A percentile compares a stretch with the other conserved stretches of the same genome.
Evolutionary conservation across 2,797 vertebrate genomes (phyloP).

Genomic region (Phylloscopus collybita): DNA sequence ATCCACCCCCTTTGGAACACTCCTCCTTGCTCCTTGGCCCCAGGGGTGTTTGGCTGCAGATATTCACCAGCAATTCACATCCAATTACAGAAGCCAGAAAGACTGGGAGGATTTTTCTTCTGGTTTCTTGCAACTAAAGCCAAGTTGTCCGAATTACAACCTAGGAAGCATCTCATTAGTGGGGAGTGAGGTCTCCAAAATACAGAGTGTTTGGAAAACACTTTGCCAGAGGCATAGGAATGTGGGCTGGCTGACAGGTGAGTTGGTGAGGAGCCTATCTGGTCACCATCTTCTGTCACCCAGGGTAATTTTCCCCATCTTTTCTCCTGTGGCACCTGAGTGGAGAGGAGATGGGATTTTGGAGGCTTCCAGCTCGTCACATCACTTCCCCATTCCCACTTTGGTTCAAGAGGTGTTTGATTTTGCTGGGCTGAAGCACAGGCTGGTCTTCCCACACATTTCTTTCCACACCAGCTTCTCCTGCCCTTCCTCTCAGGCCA

Average conservation of each 20-base stretch:
- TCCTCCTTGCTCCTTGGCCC: not conserved
- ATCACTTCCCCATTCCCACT: not conserved
- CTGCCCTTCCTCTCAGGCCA: not conserved
- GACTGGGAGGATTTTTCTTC: slow-evolving; percentile 43
- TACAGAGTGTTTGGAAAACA: not conserved
- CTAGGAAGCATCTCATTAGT: slow-evolving; percentile 51
- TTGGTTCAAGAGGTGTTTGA: not conserved
- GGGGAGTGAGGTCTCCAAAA: slow-evolving; percentile 44
- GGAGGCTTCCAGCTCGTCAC: not conserved
- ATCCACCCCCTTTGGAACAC: not conserved
- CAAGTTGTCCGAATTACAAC: slow-evolving; percentile 40
- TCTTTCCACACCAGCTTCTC: not conserved
- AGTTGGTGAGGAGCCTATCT: not conserved
- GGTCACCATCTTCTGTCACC: not conserved
- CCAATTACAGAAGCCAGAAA: slow-evolving; percentile 29
- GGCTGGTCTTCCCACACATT: not conserved
- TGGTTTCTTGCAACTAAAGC: slow-evolving; percentile 34
- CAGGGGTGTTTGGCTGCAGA: slow-evolving; percentile 15
- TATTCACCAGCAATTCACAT: not conserved
- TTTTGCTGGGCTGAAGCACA: not conserved
- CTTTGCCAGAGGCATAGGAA: not conserved
- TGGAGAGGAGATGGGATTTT: not conserved
- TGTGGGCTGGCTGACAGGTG: not conserved
- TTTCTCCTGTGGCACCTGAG: not conserved
- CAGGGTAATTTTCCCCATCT: not conserved